These are phyloP conservation scores for Montipora foliosa DNA, from an alignment of 64 coral and sea anemone species.

Conservation along the genomic window DNA sequence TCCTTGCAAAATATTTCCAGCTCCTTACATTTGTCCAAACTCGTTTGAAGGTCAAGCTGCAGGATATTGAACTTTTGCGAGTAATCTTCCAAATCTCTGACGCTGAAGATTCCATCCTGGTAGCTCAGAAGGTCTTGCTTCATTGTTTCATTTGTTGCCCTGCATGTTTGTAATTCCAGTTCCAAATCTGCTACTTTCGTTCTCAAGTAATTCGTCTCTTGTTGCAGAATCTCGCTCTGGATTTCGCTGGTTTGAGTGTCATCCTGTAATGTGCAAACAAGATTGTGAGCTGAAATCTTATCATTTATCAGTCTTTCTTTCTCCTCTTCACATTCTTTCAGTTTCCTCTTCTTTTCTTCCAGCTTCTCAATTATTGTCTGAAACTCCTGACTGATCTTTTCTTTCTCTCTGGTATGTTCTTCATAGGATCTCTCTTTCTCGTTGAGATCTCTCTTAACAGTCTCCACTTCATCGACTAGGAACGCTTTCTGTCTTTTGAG, in stretches of 20 bases:
- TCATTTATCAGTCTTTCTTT: slow-evolving; percentile 89
- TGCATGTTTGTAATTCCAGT: slow-evolving; percentile 53
- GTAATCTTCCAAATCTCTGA: neutral
- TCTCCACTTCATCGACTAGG: slow-evolving; percentile 59
- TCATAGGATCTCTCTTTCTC: slow-evolving; percentile 54
- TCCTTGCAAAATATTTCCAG: slow-evolving; percentile 46
- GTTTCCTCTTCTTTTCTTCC: slow-evolving; percentile 33
- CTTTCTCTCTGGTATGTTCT: slow-evolving; percentile 49
- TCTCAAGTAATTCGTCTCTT: slow-evolving; percentile 53
- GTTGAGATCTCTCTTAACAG: slow-evolving; percentile 33
- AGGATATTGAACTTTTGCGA: slow-evolving; percentile 30
- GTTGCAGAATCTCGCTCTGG: slow-evolving; percentile 51
- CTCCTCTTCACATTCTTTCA: slow-evolving; percentile 71
- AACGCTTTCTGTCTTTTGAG: slow-evolving; percentile 37
- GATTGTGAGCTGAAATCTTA: slow-evolving; percentile 75
- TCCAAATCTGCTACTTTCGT: slow-evolving; percentile 69
- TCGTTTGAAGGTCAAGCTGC: slow-evolving; percentile 49
- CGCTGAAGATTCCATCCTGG: slow-evolving; percentile 11
- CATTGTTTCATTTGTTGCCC: slow-evolving; percentile 53
- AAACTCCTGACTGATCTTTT: slow-evolving; percentile 20
- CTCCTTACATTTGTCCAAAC: slow-evolving; percentile 42
- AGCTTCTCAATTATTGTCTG: slow-evolving; percentile 38
- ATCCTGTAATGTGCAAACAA: slow-evolving; percentile 76
- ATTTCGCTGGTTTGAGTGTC: slow-evolving; percentile 60
- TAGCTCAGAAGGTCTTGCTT: slow-evolving; percentile 45